Base-by-base conservation (phyloP, 2,888 invertebrate genomes). In the Amiota mariae region DNA sequence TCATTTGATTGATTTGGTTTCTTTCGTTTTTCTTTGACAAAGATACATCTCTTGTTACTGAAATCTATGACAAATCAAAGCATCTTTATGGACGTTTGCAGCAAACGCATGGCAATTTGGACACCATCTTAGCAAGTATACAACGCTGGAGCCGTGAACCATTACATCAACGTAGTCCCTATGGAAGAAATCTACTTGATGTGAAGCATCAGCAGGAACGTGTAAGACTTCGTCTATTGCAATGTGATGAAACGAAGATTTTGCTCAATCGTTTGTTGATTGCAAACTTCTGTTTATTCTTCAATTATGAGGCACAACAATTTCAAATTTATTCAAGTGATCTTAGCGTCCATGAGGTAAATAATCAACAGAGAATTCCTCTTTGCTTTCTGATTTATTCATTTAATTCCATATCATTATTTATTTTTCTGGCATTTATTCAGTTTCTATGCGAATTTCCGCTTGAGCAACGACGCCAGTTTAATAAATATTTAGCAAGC, bases 141-240 rank as follows among this genome's bases (percentile, higher is more conserved):
- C 91, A 92, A 0, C 91, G 91, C 0, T 97, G 97, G 96, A 94
- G 94, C 11, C 91, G 92, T 76, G 88, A 91, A 63, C 95, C 97
- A 0, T 90, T 98, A 56, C 95, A 95, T 87, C 93, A 94, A 85
- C 91, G 97, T n/a, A 94, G 93, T 84, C 78, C 82, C 2, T 88
- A 85, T 49, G 87, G 87, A 0, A 85, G 86, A 48, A 87, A 87
- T 76, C 75, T 87, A 18, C 77, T 90, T 20, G 88, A 89, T 63
- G 75, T 89, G 72, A 82, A 82, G 8, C 82, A 88, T 51, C 89
- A 89, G 72, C 82, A 85, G 72, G 86, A 86, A n/a, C 85, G 86
- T 8, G 76, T 89, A 24, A 82, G 84, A 1, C 76, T 78, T 11
- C 87, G 88, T 1, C 72, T 87, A 2, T 72, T 84, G 15, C 85